A percentile compares a stretch with the other conserved stretches of the same genome.
phyloP scores from a whole-genome alignment of 2,797 vertebrate genomes.

The Anguilla obscura region DNA sequence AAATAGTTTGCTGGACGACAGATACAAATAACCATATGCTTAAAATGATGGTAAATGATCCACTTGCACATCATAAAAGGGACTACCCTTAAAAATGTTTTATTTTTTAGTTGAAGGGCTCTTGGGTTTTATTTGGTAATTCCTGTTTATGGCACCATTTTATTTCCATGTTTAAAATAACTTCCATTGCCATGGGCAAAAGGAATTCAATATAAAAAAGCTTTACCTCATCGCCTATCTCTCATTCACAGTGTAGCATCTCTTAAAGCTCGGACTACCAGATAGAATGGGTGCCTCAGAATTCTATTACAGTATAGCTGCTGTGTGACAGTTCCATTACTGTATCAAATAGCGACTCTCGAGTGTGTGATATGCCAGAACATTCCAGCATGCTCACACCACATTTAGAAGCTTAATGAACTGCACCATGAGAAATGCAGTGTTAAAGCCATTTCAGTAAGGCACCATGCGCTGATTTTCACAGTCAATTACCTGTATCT shows the following conservation, averaged over 20 bases:
- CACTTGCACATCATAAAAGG: neutral
- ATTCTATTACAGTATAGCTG: neutral
- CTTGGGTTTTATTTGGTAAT: neutral
- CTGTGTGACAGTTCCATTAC: neutral
- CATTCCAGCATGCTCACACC: neutral
- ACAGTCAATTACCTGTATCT: neutral
- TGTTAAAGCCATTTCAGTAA: neutral
- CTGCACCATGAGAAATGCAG: neutral
- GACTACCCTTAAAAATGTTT: neutral
- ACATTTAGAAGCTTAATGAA: neutral
- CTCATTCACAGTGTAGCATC: neutral
- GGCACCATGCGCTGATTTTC: neutral
- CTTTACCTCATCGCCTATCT: neutral
- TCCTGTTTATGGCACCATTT: neutral
- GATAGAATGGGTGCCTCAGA: neutral
- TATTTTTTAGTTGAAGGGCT: constrained; percentile 1
- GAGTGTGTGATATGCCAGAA: neutral
- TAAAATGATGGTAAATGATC: neutral
- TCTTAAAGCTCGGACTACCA: neutral
- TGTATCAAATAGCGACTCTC: neutral
- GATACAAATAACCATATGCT: neutral
- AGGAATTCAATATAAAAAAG: neutral
- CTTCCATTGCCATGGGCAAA: neutral
- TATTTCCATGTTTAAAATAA: neutral
- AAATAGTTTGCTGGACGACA: neutral